Conservation (phyloP, 2,888 invertebrate genomes). For the Drosophila algonquin region DNA sequence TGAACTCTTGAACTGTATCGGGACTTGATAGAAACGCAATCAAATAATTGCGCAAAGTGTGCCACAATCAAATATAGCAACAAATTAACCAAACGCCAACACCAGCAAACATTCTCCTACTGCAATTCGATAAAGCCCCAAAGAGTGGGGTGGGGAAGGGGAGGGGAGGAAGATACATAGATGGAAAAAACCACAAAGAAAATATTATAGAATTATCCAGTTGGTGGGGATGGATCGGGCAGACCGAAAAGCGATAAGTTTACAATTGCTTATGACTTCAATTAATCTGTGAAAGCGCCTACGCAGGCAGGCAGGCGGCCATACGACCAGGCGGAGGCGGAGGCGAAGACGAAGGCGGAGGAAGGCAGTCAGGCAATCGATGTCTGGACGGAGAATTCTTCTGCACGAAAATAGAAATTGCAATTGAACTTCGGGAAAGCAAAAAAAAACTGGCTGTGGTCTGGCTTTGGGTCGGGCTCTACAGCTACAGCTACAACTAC, state of each 20-base stretch:
- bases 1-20: conserved; percentile 76
- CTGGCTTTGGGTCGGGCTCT: conserved; percentile 21
- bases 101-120: conserved; percentile 51
- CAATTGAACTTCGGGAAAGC: conserved; percentile 40
- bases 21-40: conserved; percentile 79
- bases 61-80: conserved; percentile 80
- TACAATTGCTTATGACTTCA: conserved; percentile 81
- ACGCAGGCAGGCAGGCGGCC: conserved; percentile 57
- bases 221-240: conserved; percentile 51
- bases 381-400: conserved; percentile 22
- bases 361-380: conserved; percentile 3
- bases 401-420: conserved; percentile 69
- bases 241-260: conserved; percentile 73
- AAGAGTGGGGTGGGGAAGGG: neutral
- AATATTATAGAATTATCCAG: conserved; percentile 54
- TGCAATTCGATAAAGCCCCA: conserved; percentile 73
- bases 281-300: conserved; percentile 81
- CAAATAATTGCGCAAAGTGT: conserved; percentile 81
- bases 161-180: neutral
- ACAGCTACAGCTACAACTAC: neutral
- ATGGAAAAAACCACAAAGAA: conserved; percentile 37
- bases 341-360: neutral
- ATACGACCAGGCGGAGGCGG: neutral
- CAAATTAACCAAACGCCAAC: conserved; percentile 74
- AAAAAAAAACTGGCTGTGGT: conserved; percentile 32